These are phyloP conservation scores for Saimiri boliviensis DNA, from an alignment of 2,113 vertebrate genomes.

Conservation along the genomic window DNA sequence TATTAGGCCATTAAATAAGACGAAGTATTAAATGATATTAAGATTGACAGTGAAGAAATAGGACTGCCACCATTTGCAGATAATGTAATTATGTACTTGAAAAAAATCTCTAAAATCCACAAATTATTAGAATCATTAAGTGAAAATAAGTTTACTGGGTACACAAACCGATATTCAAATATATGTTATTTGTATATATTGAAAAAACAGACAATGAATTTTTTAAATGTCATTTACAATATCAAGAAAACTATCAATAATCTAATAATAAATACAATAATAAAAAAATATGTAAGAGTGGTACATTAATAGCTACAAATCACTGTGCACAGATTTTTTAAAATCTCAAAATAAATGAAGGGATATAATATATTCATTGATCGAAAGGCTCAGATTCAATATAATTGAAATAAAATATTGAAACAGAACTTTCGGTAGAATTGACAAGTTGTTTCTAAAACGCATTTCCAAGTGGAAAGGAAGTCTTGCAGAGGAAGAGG, in stretches of 20 bases:
- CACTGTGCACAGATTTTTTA: neutral
- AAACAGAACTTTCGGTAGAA: neutral
- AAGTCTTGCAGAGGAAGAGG: neutral
- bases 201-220: neutral
- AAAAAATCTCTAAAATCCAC: neutral
- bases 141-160: neutral
- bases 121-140: neutral
- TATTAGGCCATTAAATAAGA: neutral
- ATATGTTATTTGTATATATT: neutral
- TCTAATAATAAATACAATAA: neutral
- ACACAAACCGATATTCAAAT: neutral
- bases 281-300: neutral
- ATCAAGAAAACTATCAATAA: neutral
- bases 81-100: neutral
- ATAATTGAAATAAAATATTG: neutral
- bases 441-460: neutral
- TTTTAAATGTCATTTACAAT: neutral
- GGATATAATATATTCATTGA: neutral
- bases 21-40: neutral
- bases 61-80: neutral
- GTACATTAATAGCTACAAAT: neutral
- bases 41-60: neutral
- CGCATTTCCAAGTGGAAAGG: neutral
- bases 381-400: neutral
- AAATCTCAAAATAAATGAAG: neutral